phyloP scores from a whole-genome alignment of 2,113 vertebrate species.

The Salvelinus sp. region DNA sequence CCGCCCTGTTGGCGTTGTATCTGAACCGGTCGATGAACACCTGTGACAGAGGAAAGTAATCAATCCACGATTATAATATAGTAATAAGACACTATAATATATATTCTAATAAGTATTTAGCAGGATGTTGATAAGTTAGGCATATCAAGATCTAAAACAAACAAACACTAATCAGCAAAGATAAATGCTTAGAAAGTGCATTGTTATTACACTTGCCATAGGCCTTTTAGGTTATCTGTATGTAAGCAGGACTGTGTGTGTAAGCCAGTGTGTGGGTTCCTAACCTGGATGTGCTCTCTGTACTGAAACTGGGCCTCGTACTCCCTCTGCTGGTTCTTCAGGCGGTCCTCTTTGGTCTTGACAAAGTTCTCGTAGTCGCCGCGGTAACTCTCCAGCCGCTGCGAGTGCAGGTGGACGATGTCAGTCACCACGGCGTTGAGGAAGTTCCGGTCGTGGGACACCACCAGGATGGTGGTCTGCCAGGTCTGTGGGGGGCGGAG shows the following conservation, averaged over 20 bases:
- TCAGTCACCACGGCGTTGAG: slow-evolving; percentile 93
- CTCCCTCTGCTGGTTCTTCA: slow-evolving; percentile 94
- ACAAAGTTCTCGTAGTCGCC: slow-evolving; percentile 97
- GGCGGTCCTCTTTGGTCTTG: slow-evolving; percentile 93
- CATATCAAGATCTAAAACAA: too few relatives aligned
- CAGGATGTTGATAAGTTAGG: too few relatives aligned
- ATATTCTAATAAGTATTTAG: too few relatives aligned
- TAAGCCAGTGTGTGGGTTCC: background rate
- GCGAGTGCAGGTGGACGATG: slow-evolving; percentile 93
- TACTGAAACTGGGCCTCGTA: slow-evolving; percentile 96
- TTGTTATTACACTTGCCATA: too few relatives aligned
- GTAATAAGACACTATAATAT: background rate
- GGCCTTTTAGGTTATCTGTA: too few relatives aligned
- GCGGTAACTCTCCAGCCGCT: slow-evolving; percentile 89
- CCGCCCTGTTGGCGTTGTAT: slow-evolving; percentile 95
- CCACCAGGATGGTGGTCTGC: slow-evolving; percentile 96
- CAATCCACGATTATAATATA: background rate
- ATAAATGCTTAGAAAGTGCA: too few relatives aligned
- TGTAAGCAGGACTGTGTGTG: too few relatives aligned
- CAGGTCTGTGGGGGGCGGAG: slow-evolving; percentile 79
- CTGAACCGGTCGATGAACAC: slow-evolving; percentile 97
- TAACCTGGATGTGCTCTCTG: slow-evolving; percentile 92
- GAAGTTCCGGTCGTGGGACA: slow-evolving; percentile 98
- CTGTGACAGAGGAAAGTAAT: slow-evolving; percentile 59
- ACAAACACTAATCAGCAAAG: too few relatives aligned